Evolutionary conservation across 2,888 invertebrate genomes (phyloP).

Genomic region (Fragum sueziense): DNA sequence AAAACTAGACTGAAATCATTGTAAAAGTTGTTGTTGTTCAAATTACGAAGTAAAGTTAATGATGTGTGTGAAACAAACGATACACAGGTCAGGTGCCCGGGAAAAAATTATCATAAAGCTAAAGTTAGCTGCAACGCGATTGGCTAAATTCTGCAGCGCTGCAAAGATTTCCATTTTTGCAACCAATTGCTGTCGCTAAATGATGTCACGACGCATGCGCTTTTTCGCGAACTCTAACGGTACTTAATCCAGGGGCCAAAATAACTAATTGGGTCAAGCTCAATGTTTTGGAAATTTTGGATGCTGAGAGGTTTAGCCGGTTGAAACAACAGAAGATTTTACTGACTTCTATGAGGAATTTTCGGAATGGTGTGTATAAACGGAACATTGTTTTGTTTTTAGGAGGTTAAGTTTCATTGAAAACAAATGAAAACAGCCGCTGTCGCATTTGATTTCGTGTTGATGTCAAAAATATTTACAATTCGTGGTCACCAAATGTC

Average conservation of each 20-base stretch:
- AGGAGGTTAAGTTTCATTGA: neutral
- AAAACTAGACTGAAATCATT: too few relatives aligned
- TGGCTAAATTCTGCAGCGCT: constrained; percentile 57
- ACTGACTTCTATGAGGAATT: neutral
- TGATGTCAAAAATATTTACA: neutral
- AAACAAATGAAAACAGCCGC: neutral
- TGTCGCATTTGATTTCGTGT: neutral
- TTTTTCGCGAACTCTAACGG: constrained; percentile 55
- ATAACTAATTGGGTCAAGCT: constrained; percentile 60
- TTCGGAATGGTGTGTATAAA: constrained; percentile 26
- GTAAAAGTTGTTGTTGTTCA: neutral
- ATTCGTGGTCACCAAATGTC: too few relatives aligned
- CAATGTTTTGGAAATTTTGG: constrained; percentile 51
- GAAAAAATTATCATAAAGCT: constrained; percentile 50
- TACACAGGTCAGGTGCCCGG: constrained; percentile 46
- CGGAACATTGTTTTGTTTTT: neutral
- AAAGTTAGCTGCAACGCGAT: constrained; percentile 47
- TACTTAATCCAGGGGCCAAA: constrained; percentile 68
- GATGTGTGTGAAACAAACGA: neutral
- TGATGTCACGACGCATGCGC: constrained; percentile 67
- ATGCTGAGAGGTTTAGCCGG: constrained; percentile 22
- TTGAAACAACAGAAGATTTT: constrained; percentile 11
- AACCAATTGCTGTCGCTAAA: constrained; percentile 63
- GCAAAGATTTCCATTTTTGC: constrained; percentile 39
- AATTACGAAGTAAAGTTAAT: neutral